Conservation (phyloP, 1,140 invertebrate species). For the Hypothenemus hampei region DNA sequence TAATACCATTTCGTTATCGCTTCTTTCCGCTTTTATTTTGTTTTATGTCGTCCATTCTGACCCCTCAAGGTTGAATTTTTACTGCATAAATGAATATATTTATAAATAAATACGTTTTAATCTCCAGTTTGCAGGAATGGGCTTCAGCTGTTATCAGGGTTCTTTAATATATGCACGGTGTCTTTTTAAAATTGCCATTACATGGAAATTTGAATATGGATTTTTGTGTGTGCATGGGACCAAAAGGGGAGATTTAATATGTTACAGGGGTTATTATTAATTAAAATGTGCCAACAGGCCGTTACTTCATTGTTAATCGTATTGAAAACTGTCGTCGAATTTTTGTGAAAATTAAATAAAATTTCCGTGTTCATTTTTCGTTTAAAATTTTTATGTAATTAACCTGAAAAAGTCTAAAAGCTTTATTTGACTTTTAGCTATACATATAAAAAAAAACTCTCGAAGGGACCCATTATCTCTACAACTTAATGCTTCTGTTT, state of each 20-base stretch:
- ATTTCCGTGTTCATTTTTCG: not conserved
- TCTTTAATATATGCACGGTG: conserved; percentile 2
- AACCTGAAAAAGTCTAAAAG: too few relatives aligned
- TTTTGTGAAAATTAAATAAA: not conserved
- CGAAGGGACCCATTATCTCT: conserved; percentile 3
- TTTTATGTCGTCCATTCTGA: conserved; percentile 16
- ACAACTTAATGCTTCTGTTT: conserved; percentile 1
- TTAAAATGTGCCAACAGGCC: too few relatives aligned
- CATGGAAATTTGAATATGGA: conserved; percentile 1
- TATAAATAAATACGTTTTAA: conserved; percentile 22
- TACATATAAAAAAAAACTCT: conserved; percentile 1
- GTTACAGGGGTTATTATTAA: not conserved
- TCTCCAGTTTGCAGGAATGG: not conserved
- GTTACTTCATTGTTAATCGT: too few relatives aligned
- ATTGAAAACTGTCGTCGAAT: too few relatives aligned
- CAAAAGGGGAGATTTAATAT: not conserved
- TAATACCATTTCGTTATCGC: conserved; percentile 21
- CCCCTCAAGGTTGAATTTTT: conserved; percentile 21
- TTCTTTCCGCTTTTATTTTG: conserved; percentile 23
- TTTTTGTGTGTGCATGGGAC: too few relatives aligned
- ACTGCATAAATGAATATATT: conserved; percentile 26
- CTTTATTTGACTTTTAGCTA: too few relatives aligned
- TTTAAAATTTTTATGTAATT: not conserved
- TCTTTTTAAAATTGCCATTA: conserved; percentile 5
- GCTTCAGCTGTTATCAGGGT: conserved; percentile 6